Evolutionary conservation across 2,113 vertebrate species (phyloP).

Genomic region (Cairina moschata): DNA sequence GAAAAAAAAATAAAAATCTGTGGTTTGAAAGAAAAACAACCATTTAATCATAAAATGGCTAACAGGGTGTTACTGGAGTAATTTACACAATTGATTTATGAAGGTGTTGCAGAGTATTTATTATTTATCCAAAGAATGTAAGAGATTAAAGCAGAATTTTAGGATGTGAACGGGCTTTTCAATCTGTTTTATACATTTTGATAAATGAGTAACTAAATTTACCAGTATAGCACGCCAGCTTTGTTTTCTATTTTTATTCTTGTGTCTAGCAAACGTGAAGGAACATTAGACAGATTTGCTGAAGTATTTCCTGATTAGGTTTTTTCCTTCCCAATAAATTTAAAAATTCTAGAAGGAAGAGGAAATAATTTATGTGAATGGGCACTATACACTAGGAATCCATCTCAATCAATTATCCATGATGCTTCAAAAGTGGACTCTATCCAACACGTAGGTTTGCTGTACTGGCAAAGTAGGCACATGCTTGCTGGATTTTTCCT

Average conservation of each 20-base stretch:
- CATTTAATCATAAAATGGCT: background rate
- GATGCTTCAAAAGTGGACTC: background rate
- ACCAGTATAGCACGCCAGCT: background rate
- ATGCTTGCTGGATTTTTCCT: background rate
- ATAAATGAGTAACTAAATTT: background rate
- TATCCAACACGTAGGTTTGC: background rate
- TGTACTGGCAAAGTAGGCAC: background rate
- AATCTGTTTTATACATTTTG: background rate
- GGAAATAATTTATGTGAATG: background rate
- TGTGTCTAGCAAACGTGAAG: background rate
- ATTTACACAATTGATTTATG: constrained; percentile 3
- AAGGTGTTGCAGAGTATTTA: background rate
- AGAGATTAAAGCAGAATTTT: background rate
- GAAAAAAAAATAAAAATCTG: background rate
- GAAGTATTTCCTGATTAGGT: background rate
- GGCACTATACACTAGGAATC: background rate
- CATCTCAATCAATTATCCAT: background rate
- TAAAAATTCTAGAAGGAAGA: background rate
- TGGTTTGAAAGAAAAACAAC: background rate
- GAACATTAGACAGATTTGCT: background rate
- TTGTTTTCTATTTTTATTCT: background rate
- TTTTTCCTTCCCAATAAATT: background rate
- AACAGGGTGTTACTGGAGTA: background rate
- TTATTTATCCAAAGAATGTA: constrained; percentile 8
- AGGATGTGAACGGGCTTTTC: background rate